Evolutionary conservation across 2,888 invertebrate genomes (phyloP).

Genomic region (Phyllotreta striolata): DNA sequence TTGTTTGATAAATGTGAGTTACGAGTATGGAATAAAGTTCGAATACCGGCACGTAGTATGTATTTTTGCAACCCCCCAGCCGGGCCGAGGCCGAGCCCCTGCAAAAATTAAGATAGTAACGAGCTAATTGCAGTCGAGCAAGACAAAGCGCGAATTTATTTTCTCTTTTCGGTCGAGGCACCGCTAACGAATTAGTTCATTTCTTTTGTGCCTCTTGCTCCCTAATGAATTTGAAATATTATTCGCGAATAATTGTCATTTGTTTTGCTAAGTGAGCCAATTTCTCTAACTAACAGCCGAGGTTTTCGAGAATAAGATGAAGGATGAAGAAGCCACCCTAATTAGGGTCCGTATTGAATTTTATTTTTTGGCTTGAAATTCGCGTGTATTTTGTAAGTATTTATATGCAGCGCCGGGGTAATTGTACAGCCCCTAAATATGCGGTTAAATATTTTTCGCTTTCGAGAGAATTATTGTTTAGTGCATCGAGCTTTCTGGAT

Average conservation of each 20-base stretch:
- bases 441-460: constrained; percentile 52
- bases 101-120: constrained; percentile 32
- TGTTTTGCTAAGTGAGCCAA: constrained; percentile 28
- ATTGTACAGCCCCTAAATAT: constrained; percentile 21
- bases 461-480: constrained; percentile 46
- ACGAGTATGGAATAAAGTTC: no score
- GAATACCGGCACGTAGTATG: not conserved
- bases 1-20: no score
- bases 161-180: constrained; percentile 27
- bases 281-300: constrained; percentile 12
- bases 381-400: no score
- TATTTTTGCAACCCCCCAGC: not conserved
- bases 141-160: constrained; percentile 30
- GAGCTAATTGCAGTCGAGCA: constrained; percentile 30
- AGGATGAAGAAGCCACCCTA: no score
- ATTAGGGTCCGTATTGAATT: no score
- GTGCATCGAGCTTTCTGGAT: constrained; percentile 25
- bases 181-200: constrained; percentile 32
- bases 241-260: constrained; percentile 32
- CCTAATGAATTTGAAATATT: constrained; percentile 33
- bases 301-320: no score
- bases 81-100: constrained; percentile 9
- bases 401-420: no score
- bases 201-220: constrained; percentile 31
- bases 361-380: no score